These are phyloP conservation scores for Brachymystax lenok DNA, from an alignment of 2,797 vertebrate genomes.

Conservation along the genomic window DNA sequence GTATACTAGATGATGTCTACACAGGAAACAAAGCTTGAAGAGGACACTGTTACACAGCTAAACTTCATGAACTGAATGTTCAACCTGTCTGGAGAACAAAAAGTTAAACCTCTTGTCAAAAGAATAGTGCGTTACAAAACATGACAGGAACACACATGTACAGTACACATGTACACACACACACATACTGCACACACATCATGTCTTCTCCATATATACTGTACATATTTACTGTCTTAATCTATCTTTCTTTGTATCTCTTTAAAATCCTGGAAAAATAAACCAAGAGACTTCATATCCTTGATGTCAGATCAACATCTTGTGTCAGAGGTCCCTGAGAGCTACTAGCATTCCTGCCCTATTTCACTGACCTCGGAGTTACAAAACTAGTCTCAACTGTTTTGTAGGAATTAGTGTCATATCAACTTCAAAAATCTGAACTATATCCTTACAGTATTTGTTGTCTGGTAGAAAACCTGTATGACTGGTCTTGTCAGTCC, in stretches of 20 bases:
- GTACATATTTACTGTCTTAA: background rate
- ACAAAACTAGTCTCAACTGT: background rate
- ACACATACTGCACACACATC: background rate
- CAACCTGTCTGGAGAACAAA: background rate
- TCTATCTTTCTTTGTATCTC: background rate
- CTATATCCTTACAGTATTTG: background rate
- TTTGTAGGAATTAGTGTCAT: background rate
- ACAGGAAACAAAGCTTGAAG: background rate
- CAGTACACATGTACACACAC: background rate
- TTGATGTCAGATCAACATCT: constrained; percentile 1
- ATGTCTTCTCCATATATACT: background rate
- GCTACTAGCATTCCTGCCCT: background rate
- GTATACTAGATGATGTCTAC: background rate
- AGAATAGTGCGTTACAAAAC: background rate
- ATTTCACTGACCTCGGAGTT: background rate
- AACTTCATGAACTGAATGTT: no score
- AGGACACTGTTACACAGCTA: background rate
- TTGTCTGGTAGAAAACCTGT: background rate
- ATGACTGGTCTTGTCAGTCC: background rate
- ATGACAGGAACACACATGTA: no score
- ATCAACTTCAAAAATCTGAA: background rate
- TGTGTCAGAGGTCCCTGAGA: background rate
- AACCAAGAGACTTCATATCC: background rate
- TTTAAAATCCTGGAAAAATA: background rate
- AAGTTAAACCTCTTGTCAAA: background rate